These are phyloP conservation scores for Perca fluviatilis DNA, from an alignment of 2,113 vertebrate species.

Conservation along the genomic window DNA sequence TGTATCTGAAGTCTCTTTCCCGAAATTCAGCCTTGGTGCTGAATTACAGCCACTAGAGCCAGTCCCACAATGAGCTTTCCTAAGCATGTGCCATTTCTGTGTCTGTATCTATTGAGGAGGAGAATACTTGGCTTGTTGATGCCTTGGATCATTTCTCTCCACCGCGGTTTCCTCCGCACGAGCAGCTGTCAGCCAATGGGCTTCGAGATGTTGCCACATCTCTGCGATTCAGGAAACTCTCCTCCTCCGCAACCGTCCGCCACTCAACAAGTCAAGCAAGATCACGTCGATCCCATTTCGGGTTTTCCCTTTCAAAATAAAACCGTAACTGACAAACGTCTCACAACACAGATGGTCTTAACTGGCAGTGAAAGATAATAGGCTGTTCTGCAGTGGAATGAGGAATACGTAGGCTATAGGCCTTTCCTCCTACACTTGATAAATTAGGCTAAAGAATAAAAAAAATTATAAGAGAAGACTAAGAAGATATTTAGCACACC, in stretches of 20 bases:
- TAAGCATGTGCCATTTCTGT: too few relatives aligned
- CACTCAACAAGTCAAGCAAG: background rate
- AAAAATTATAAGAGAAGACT: background rate
- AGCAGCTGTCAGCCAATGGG: slow-evolving; percentile 57
- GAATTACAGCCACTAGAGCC: too few relatives aligned
- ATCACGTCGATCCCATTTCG: accelerated
- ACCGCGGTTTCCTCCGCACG: background rate
- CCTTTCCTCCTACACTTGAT: background rate
- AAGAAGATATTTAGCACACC: background rate
- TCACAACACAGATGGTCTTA: too few relatives aligned
- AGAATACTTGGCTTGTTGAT: too few relatives aligned
- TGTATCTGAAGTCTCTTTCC: too few relatives aligned
- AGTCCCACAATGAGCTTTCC: too few relatives aligned
- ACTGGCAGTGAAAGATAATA: background rate
- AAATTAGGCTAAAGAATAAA: background rate
- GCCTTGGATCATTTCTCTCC: background rate
- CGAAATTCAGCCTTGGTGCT: too few relatives aligned
- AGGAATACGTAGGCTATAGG: background rate
- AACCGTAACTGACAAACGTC: background rate
- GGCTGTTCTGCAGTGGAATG: background rate
- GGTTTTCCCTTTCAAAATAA: slow-evolving; percentile 34
- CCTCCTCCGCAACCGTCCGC: slow-evolving; percentile 21
- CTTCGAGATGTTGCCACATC: slow-evolving; percentile 51
- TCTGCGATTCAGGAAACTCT: slow-evolving; percentile 54
- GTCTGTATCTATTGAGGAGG: too few relatives aligned